A percentile compares a stretch with the other conserved stretches of the same genome.
phyloP scores from a whole-genome alignment of 23 tunicate genomes.

The Halocynthia roretzi region DNA sequence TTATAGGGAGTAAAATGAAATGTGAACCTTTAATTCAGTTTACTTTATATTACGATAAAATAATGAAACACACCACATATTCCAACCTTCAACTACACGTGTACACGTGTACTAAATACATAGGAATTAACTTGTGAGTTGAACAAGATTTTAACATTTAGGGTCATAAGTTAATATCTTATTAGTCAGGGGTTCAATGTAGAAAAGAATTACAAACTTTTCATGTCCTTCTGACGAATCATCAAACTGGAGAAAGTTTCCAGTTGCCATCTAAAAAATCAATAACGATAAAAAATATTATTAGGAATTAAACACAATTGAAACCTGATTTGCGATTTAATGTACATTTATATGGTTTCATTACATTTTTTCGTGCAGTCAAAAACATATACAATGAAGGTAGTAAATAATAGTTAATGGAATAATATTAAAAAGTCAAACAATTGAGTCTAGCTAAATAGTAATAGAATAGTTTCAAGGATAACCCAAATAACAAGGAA shows the following conservation, averaged over 20 bases:
- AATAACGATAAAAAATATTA: too few species aligned
- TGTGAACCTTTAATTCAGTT: too few species aligned
- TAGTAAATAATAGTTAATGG: background rate
- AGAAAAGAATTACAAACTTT: background rate
- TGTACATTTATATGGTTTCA: too few species aligned
- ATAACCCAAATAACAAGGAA: background rate
- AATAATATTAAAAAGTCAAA: background rate
- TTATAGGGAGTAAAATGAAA: too few species aligned
- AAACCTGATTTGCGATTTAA: too few species aligned
- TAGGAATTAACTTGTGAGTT: too few species aligned
- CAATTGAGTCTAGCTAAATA: background rate
- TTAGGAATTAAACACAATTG: background rate
- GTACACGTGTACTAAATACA: too few species aligned
- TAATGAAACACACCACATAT: too few species aligned
- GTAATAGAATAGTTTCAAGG: background rate
- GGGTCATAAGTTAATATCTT: background rate
- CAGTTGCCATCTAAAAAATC: slow-evolving; percentile 46
- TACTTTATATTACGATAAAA: too few species aligned
- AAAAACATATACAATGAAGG: background rate
- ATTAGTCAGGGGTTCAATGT: background rate
- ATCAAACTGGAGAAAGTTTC: slow-evolving; percentile 42
- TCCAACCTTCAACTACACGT: too few species aligned
- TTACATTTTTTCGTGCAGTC: too few species aligned
- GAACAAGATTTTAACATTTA: background rate
- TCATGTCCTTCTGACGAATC: slow-evolving; percentile 17